Evolutionary conservation across 2,888 invertebrate genomes (phyloP), one percentile per base, ranked within the genome.

Genomic region (Xylota sylvarum): DNA sequence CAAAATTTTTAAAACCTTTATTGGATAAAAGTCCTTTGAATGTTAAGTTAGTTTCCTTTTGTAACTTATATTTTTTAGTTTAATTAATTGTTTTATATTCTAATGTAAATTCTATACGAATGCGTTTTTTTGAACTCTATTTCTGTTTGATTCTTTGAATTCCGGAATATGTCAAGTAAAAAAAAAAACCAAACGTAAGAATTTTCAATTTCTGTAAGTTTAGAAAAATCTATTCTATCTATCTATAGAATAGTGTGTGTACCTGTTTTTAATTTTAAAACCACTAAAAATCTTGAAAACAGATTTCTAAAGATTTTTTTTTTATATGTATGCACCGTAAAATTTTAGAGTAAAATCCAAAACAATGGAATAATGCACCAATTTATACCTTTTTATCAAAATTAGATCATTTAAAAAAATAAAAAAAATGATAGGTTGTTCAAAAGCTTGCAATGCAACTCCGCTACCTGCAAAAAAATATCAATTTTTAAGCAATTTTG

Each of bases 121-220:
- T 67, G 50, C 9, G 23, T 55, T 67, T 73, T 67, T 62, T 58
- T n/a, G 5, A 67, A 58, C 14, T 82, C 58, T 69, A 52, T 69
- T 37, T 79, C 56, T 70, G 73, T 73, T 56, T 81, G 50, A 77
- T 40, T 73, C 65, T 69, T 82, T 82, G 58, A 82, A 88, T 81
- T 80, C 80, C 77, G 84, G 82, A 86, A 86, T 82, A 86, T 67
- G 60, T 56, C 17, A 76, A 52, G 46, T 70, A 64, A 70, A 30
- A 65, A 67, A 69, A 84, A 43, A 62, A 32, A n/a, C 30, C 52
- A 69, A 70, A 70, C 62, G 78, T 60, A 60, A 43, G 46, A 76
- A 43, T 30, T 72, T 67, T 62, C 17, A 23, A n/a, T 80, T 80
- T 65, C 37, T 58, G 62, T 84, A 77, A 79, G 76, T 85, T 77